Percentiles rank a stretch among this genome's conserved stretches.
Evolutionary conservation across 2,888 invertebrate genomes (phyloP).

Genomic region (Parnassius orleans): DNA sequence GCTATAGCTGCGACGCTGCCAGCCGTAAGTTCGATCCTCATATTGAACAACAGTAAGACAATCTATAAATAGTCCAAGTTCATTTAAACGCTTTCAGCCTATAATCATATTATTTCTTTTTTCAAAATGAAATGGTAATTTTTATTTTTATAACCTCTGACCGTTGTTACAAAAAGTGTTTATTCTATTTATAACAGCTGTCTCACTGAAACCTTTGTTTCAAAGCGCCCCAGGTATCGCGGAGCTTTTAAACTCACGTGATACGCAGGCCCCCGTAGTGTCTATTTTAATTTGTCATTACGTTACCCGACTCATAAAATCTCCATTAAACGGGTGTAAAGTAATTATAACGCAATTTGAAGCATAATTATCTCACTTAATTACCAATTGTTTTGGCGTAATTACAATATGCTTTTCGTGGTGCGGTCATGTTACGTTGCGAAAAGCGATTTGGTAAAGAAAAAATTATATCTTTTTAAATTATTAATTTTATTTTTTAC

Average conservation of each 20-base stretch:
- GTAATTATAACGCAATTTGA: slow-evolving; percentile 37
- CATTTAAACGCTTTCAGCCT: too few relatives aligned
- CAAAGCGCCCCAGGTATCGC: background rate
- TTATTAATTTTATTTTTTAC: background rate
- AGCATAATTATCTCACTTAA: slow-evolving; percentile 37
- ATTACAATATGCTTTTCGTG: slow-evolving; percentile 35
- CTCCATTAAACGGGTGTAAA: slow-evolving; percentile 30
- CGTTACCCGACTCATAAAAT: slow-evolving; percentile 21
- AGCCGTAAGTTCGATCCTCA: too few relatives aligned
- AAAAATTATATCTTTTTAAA: background rate
- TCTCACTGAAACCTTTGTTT: background rate
- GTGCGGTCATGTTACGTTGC: slow-evolving; percentile 19
- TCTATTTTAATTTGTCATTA: slow-evolving; percentile 25
- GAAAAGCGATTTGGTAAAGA: slow-evolving; percentile 16
- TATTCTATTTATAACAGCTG: too few relatives aligned
- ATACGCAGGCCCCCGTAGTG: slow-evolving; percentile 3
- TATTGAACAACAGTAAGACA: too few relatives aligned
- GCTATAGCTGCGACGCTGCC: too few relatives aligned
- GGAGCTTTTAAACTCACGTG: background rate
- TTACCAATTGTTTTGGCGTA: slow-evolving; percentile 44
- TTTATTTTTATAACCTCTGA: background rate
- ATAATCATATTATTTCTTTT: too few relatives aligned
- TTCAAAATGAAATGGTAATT: background rate
- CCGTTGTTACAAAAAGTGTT: too few relatives aligned
- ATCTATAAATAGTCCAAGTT: too few relatives aligned